These are phyloP conservation scores for Diabrotica balteata DNA, from an alignment of 2,888 invertebrate species.

Conservation along the genomic window DNA sequence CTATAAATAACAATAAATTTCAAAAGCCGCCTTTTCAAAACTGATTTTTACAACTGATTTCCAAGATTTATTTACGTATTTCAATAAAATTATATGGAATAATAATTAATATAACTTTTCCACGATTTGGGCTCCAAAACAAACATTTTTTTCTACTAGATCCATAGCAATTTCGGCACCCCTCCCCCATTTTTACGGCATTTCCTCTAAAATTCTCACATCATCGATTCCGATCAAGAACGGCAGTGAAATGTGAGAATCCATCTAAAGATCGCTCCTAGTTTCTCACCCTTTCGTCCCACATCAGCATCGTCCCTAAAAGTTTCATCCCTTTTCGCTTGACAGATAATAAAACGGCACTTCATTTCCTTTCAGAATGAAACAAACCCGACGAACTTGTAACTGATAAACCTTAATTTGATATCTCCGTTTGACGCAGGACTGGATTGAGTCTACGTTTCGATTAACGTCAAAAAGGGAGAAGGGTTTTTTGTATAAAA, in stretches of 20 bases:
- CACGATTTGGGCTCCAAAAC: too few species aligned
- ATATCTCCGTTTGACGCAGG: slow-evolving; percentile 4
- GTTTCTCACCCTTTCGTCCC: slow-evolving; percentile 15
- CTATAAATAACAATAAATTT: too few species aligned
- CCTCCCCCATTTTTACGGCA: neutral
- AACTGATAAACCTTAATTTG: slow-evolving; percentile 14
- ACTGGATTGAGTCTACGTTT: neutral
- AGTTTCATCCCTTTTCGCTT: slow-evolving; percentile 10
- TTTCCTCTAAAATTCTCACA: slow-evolving; percentile 12
- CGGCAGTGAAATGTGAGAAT: slow-evolving; percentile 8
- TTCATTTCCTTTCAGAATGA: slow-evolving; percentile 16
- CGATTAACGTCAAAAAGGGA: too few species aligned
- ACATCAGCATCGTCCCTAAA: slow-evolving; percentile 10
- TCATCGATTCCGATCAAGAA: slow-evolving; percentile 13
- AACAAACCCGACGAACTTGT: slow-evolving; percentile 14
- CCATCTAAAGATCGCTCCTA: slow-evolving; percentile 11
- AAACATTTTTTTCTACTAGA: too few species aligned
- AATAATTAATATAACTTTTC: too few species aligned
- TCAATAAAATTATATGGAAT: too few species aligned
- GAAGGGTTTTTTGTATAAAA: too few species aligned
- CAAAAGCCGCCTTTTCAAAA: too few species aligned
- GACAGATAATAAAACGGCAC: slow-evolving; percentile 15
- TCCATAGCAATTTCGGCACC: too few species aligned
- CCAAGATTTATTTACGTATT: too few species aligned
- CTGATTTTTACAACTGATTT: too few species aligned